Conservation (phyloP, 2,888 invertebrate genomes). For the Megalurothrips usitatus region DNA sequence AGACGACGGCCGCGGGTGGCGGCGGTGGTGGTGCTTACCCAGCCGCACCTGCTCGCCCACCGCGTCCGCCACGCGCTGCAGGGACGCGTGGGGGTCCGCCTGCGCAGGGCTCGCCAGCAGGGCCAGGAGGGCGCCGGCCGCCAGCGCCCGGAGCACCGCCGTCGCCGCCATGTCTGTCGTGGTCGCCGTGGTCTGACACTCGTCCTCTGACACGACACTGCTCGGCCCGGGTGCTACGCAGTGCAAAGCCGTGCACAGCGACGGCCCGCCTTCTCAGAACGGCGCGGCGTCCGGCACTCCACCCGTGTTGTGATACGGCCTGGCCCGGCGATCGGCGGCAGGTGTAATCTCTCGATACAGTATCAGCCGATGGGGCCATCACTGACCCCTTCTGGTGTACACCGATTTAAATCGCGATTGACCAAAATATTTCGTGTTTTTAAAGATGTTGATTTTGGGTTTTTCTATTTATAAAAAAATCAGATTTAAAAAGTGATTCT, state of each 20-base stretch:
- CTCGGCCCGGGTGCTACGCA: not conserved
- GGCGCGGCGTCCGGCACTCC: too few relatives aligned
- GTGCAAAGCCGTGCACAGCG: not conserved
- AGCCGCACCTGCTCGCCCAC: not conserved
- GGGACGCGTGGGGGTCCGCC: not conserved
- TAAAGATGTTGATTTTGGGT: too few relatives aligned
- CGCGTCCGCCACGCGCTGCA: not conserved
- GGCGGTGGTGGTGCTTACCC: not conserved
- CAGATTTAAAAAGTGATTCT: too few relatives aligned
- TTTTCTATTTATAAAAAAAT: too few relatives aligned
- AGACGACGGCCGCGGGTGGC: not conserved
- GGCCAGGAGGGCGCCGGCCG: not conserved
- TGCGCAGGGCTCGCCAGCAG: not conserved
- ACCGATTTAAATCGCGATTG: too few relatives aligned
- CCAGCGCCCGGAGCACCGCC: not conserved
- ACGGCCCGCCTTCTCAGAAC: not conserved
- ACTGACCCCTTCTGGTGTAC: too few relatives aligned
- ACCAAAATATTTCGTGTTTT: too few relatives aligned
- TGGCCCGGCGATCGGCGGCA: too few relatives aligned
- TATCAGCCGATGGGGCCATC: too few relatives aligned
- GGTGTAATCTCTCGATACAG: too few relatives aligned
- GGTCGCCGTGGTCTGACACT: not conserved
- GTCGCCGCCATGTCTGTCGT: not conserved
- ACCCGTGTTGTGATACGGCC: too few relatives aligned
- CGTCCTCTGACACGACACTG: too few relatives aligned